These are phyloP conservation scores for Polyommatus iphigenia DNA, from an alignment of 2,888 invertebrate species.

Conservation along the genomic window DNA sequence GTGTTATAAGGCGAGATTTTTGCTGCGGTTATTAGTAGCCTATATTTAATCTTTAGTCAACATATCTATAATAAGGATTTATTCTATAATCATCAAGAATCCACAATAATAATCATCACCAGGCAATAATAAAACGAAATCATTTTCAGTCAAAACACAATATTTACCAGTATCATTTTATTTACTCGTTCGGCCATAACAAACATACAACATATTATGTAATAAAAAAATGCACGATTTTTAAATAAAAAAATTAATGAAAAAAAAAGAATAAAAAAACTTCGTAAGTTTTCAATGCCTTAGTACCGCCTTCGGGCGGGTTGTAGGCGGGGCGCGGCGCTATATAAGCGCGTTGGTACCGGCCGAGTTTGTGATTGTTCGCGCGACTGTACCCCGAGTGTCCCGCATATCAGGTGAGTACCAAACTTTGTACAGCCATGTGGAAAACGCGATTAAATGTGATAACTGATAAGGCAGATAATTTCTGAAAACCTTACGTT, in stretches of 20 bases:
- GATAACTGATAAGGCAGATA: too few species aligned
- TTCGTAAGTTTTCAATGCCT: slow-evolving; percentile 49
- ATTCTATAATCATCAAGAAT: too few species aligned
- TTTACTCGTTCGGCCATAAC: not conserved
- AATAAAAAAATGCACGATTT: too few species aligned
- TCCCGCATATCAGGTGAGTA: slow-evolving; percentile 44
- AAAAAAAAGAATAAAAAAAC: slow-evolving; percentile 41
- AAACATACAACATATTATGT: not conserved
- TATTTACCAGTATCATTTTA: not conserved
- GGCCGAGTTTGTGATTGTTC: slow-evolving; percentile 71
- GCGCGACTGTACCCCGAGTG: slow-evolving; percentile 58
- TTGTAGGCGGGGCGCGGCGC: slow-evolving; percentile 68
- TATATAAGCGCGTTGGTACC: slow-evolving; percentile 70
- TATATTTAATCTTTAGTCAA: too few species aligned
- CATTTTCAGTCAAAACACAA: too few species aligned
- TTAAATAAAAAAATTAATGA: slow-evolving; percentile 6
- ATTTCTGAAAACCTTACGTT: too few species aligned
- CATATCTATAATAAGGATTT: too few species aligned
- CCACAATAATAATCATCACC: too few species aligned
- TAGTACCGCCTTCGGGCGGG: slow-evolving; percentile 64
- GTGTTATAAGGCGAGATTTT: slow-evolving; percentile 33
- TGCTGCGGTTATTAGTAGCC: too few species aligned
- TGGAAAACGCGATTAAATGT: slow-evolving; percentile 34
- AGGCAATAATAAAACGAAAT: too few species aligned
- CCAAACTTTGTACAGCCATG: not conserved